phyloP scores from a whole-genome alignment of 2,797 vertebrate genomes.

The Leptatherina wallacei region DNA sequence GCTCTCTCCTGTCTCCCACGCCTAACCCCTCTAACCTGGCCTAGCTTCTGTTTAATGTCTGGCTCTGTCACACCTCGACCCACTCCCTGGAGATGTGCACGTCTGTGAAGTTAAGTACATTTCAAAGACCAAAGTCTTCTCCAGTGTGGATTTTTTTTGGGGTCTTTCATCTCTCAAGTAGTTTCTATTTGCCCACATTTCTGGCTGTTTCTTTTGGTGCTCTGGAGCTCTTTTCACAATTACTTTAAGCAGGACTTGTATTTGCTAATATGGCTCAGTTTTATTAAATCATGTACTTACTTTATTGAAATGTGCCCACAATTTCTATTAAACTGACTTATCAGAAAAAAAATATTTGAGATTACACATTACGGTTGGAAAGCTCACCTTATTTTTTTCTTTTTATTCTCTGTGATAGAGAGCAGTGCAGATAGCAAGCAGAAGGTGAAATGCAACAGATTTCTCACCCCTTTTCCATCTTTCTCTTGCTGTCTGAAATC shows the following conservation, averaged over 20 bases:
- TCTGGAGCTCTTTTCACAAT: constrained; percentile 18
- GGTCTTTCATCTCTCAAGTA: constrained; percentile 47
- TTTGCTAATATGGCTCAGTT: constrained; percentile 7
- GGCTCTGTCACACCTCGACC: constrained; percentile 78
- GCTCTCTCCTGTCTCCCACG: constrained; percentile 80
- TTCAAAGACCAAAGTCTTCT: constrained; percentile 62
- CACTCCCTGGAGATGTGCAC: constrained; percentile 70
- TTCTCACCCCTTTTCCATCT: neutral
- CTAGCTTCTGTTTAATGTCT: constrained; percentile 79
- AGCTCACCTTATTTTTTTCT: neutral
- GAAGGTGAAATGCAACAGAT: neutral
- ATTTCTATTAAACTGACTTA: neutral
- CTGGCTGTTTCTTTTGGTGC: constrained; percentile 22
- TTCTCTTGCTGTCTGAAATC: neutral
- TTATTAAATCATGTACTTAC: neutral
- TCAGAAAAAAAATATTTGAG: neutral
- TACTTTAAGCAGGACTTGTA: constrained; percentile 17
- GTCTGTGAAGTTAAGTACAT: constrained; percentile 70
- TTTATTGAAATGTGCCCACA: neutral
- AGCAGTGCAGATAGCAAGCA: neutral
- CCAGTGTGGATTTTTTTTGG: constrained; percentile 33
- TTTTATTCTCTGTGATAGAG: neutral
- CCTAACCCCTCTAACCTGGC: constrained; percentile 77
- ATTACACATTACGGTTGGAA: neutral
- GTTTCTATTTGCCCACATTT: constrained; percentile 35